Evolutionary conservation across 2,797 vertebrate genomes (phyloP), one percentile per base, ranked within the genome.

Genomic region (Apogon talboti): DNA sequence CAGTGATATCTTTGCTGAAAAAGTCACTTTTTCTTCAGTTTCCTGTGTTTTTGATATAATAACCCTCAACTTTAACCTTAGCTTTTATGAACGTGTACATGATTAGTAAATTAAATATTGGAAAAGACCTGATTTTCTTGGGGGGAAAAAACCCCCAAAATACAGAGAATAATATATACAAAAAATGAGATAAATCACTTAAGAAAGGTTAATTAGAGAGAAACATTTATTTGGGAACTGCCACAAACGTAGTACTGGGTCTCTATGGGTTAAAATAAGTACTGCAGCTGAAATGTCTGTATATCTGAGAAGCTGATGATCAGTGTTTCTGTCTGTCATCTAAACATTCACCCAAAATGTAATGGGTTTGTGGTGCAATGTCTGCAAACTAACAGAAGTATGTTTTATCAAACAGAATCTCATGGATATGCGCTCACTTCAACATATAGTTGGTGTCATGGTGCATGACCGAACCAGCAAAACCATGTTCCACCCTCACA

Each of bases 391-490:
- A 11, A 52, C 37, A 2, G 2, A 10, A 24, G 56, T 33, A 2
- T 72, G 8, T 52, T 64, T 54, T 53, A 6, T 71, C 44, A 54
- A 76, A 84, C 87, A 99, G 98, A 98, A 97, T 66, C 93, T 99
- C 28, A 84, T 99, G 80, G 92, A 97, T 86, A 90, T 93, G 33
- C 92, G 85, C 33, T 98, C 98, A 16, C 91, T 99, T 75, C 96
- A 95, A 81, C 92, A 97, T 16, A 93, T 97, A 12, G 91, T 97
- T 66, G 92, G 92, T 57, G 94, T 96, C 79, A 95, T 94, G 0
- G 89, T 95, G 6, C 95, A 98, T 0, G 94, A 96, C 74, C 91
- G 90, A 11, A 97, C 95, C 40, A 95, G 94, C 3, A 95, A 95
- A 76, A 93, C 94, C 1, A 89, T 96, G 71, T 84, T 95, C 54